Evolutionary conservation across 2,888 invertebrate genomes (phyloP), one percentile per base, ranked within the genome.

Genomic region (Selenia dentaria): DNA sequence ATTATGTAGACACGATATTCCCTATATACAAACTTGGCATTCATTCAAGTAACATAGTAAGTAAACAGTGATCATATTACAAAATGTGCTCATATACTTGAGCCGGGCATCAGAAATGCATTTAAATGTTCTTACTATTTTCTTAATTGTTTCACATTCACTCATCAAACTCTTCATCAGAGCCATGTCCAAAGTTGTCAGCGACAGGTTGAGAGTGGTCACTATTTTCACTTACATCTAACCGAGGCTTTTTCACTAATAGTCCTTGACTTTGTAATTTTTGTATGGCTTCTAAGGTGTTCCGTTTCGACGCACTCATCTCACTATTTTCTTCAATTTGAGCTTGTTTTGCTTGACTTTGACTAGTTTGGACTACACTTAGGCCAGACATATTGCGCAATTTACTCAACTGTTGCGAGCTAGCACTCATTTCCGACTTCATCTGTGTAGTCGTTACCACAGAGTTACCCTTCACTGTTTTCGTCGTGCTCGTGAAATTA

Each of bases 181-280:
- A 69, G 51, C 44, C 54, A 32, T 72, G 54, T 42, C 44, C 62
- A 51, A 56, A 41, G 50, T 75, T 73, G 34, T 73, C 72, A 25
- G 64, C 71, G 50, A 57, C 69, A 8, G 65, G 69, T 28, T 79
- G 63, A 8, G 67, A 71, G 33, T 69, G 58, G 27, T 76, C 77
- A 59, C 65, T 73, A 18, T 72, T 68, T 29, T 79, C 75, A 45
- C 64, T 68, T n/a, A 61, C 49, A 14, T 81, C 86, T 43, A 79
- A 33, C 3, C 81, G 76, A 13, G 90, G 90, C 46, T 87, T 88
- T 57, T 90, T 89, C 5, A 90, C 74, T 57, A 89, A 67, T 6
- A 90, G 70, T 36, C 90, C 90, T 52, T 86, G 86, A 61, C 75
- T 84, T 59, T 85, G 87, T 51, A 90, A 70, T 53, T 75, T 88